Percentiles rank a stretch among this genome's conserved stretches.
phyloP scores from a whole-genome alignment of 2,797 vertebrate species.

The Manis crassicaudata region DNA sequence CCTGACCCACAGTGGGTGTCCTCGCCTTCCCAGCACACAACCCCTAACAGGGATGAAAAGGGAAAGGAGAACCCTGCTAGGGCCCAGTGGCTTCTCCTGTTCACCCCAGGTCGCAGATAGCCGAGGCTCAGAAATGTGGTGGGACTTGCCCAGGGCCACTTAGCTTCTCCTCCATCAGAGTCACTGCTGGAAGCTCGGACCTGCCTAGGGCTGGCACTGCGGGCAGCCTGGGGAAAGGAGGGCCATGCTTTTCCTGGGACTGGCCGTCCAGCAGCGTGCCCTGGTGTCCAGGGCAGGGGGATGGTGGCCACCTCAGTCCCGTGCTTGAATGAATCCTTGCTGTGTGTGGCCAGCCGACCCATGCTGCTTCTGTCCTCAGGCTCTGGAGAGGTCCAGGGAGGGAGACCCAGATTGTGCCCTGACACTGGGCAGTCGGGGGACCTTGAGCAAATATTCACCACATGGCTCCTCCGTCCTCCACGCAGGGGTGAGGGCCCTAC shows the following conservation, averaged over 20 bases:
- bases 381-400: background rate
- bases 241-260: background rate
- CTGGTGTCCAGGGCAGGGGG: rapidly evolving
- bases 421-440: background rate
- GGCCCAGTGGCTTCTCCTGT: background rate
- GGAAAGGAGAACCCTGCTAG: background rate
- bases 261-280: background rate
- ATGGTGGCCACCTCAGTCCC: background rate
- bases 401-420: background rate
- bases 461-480: background rate
- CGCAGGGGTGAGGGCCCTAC: background rate
- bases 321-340: background rate
- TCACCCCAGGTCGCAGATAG: background rate
- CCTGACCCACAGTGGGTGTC: background rate
- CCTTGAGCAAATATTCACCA: background rate
- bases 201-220: background rate
- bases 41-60: background rate
- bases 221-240: background rate
- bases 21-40: background rate
- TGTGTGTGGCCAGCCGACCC: too few relatives aligned
- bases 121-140: background rate
- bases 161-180: background rate
- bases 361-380: too few relatives aligned
- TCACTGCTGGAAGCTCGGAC: background rate
- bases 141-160: background rate